Base-by-base conservation (phyloP, 2,888 invertebrate species). In the Dasysyrphus albostriatus region DNA sequence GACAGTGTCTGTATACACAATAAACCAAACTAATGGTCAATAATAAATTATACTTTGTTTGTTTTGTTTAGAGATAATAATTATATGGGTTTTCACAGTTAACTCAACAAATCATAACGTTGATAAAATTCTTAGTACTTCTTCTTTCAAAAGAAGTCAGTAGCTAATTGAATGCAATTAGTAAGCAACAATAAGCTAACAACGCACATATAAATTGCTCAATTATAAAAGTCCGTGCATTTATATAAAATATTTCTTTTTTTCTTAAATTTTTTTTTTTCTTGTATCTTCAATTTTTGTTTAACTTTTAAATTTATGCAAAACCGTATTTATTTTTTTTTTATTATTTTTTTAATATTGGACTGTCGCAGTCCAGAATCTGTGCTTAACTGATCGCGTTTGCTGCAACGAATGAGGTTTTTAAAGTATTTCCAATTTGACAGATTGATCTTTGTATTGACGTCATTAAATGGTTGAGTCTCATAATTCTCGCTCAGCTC, bases 371-470 rank as follows among this genome's bases (percentile, higher is more conserved):
- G 75, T 65, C 75, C 75, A 72, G 65, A 78, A 78, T 74, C 69
- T 78, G 72, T 56, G 78, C 61, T 87, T 75, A 67, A 87, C 87
- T 87, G 83, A 83, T 79, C 79, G 83, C n/a, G 24, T 24, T 67
- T 51, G 70, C 39, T 42, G 74, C 42, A 32, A 44, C 39, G 74
- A 69, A 49, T 67, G 76, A 10, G 69, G 78, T 59, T 87, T 87
- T 87, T 69, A 54, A 85, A 82, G 85, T 65, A 70, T 65, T 32
- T 58, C 19, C 44, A 56, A 24, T 74, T 85, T 78, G 82, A 82
- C 51, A 63, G 73, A 85, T 78, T 44, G 59, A 67, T 83, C 67
- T 73, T 79, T 39, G 42, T 32, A 54, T 58, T 49, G 51, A 63
- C 63, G 51, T 74, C 61, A 74, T 65, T n/a, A 49, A n/a, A 24